phyloP scores from a whole-genome alignment of 2,888 invertebrate species.

The Meteorus colon region DNA sequence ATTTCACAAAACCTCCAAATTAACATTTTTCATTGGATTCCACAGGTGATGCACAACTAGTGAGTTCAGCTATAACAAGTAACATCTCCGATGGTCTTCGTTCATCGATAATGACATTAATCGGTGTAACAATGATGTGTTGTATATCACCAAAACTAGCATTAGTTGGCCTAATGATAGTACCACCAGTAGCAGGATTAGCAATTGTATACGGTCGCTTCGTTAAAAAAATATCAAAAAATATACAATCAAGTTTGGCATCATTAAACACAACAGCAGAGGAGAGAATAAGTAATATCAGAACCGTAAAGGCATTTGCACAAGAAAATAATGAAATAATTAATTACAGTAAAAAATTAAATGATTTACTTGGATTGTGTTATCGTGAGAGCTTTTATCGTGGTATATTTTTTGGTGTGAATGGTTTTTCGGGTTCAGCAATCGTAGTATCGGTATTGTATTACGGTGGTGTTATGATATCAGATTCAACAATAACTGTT shows the following conservation, averaged over 20 bases:
- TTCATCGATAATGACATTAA: constrained; percentile 88
- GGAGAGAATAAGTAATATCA: constrained; percentile 92
- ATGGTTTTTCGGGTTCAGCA: constrained; percentile 91
- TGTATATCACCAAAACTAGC: constrained; percentile 94
- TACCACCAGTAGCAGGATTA: constrained; percentile 90
- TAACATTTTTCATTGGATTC: too few relatives aligned
- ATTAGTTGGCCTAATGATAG: constrained; percentile 87
- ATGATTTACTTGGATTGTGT: constrained; percentile 83
- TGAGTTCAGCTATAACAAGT: constrained; percentile 92
- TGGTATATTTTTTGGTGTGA: constrained; percentile 93
- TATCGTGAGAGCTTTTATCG: constrained; percentile 91
- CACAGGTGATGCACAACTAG: constrained; percentile 88
- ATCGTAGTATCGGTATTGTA: constrained; percentile 94
- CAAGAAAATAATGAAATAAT: constrained; percentile 87
- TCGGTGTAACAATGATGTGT: constrained; percentile 96
- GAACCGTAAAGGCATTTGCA: constrained; percentile 94
- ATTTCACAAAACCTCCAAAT: too few relatives aligned
- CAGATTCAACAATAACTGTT: constrained; percentile 84
- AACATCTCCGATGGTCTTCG: constrained; percentile 96
- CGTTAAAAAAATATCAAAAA: constrained; percentile 87
- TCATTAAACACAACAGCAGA: constrained; percentile 79
- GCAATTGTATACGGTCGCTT: constrained; percentile 90
- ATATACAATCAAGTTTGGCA: constrained; percentile 84
- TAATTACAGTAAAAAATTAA: constrained; percentile 80
- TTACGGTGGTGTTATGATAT: constrained; percentile 92